Evolutionary conservation across 2,797 vertebrate species (phyloP).

Genomic region (Zalophus californianus): DNA sequence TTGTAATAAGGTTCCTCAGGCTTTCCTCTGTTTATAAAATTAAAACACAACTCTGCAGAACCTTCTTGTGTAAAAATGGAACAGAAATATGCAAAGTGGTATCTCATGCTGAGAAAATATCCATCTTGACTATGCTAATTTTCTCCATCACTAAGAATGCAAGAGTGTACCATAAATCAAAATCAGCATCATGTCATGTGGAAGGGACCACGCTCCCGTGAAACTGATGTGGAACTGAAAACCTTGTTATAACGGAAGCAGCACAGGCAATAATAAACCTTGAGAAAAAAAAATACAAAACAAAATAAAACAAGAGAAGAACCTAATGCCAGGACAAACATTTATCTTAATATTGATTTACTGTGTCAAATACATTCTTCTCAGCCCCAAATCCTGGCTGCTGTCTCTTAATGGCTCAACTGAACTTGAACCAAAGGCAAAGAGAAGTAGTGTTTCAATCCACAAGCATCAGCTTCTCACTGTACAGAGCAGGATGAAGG

Average conservation of each 20-base stretch:
- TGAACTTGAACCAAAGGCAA: background rate
- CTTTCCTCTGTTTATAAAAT: conserved; percentile 58
- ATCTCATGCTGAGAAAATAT: conserved; percentile 85
- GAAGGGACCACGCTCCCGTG: conserved; percentile 74
- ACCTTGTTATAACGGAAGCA: background rate
- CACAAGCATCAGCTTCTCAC: background rate
- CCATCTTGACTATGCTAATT: conserved; percentile 87
- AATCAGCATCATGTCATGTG: conserved; percentile 85
- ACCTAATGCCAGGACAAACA: background rate
- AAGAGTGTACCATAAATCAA: conserved; percentile 89
- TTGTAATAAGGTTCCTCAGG: background rate
- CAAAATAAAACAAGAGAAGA: background rate
- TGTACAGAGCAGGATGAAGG: background rate
- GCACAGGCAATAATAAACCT: background rate
- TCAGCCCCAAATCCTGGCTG: fast-evolving
- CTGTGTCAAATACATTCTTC: background rate
- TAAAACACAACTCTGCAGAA: conserved; percentile 4
- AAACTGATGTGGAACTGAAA: conserved; percentile 25
- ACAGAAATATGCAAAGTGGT: conserved; percentile 67
- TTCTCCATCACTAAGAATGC: conserved; percentile 88
- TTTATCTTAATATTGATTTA: background rate
- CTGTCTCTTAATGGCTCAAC: background rate
- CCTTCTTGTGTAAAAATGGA: conserved; percentile 72
- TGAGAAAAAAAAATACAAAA: conserved; percentile 16
- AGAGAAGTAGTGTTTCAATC: background rate